Evolutionary conservation across 2,797 vertebrate genomes (phyloP), one percentile per base, ranked within the genome.

Genomic region (Halcyon badia): DNA sequence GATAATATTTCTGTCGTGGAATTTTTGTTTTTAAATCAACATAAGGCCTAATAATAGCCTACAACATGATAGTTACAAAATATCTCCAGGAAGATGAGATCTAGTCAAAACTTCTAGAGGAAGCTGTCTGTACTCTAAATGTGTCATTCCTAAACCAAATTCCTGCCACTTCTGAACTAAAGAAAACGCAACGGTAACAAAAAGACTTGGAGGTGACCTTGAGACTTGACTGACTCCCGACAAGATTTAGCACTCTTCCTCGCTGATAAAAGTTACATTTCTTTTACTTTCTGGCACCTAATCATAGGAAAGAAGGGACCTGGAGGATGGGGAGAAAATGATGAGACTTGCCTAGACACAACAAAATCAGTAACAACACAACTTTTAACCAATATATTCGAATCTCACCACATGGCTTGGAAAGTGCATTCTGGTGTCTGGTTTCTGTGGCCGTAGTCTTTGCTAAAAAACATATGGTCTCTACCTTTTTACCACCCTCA

Each of bases 1-100:
- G 0, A 65, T 76, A 94, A 81, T 88, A 95, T 84, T 94, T 95
- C 95, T 84, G 70, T 87, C 48, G 73, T 51, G 75, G 80, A 95
- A 94, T 88, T 88, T 90, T 94, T 93, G 88, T 95, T 97, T 94
- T 92, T 91, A 94, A 94, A 81, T 83, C 87, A 94, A 62, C n/a
- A 18, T 60, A 31, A 78, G 30, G 46, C 80, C 79, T 87, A 93
- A 76, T 61, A 95, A 95, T 95, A 95, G 25, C 89, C 87, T 69
- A 91, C 62, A 96, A 87, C 44, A 66, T 69, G 81, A 83, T 94
- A 91, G 83, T 95, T 96, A 56, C 56, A 94, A 95, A 94, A 84
- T 79, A 88, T 83, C 80, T 86, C 73, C 69, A 76, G 70, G 72
- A 87, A 88, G 46, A 90, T 57, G 86, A 91, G 52, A 84, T 66